These are phyloP conservation scores for Gryllus longicercus DNA, from an alignment of 2,888 invertebrate genomes.

Conservation along the genomic window DNA sequence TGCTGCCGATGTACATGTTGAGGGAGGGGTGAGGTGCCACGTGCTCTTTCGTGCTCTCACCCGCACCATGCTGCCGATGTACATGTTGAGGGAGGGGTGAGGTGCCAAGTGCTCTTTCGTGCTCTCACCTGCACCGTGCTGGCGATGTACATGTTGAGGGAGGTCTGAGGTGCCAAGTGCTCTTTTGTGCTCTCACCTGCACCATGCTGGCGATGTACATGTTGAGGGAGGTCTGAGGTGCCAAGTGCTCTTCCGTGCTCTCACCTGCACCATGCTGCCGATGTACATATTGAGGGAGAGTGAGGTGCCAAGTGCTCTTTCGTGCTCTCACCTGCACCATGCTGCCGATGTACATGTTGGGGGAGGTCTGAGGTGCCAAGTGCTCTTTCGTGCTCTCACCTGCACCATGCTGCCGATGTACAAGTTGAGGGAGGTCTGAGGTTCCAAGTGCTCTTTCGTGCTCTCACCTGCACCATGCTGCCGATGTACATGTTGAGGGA, in stretches of 20 bases:
- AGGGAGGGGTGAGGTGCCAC: constrained; percentile 64
- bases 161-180: constrained; percentile 63
- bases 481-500: constrained; percentile 52
- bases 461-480: no score
- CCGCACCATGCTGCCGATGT: no score
- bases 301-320: no score
- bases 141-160: constrained; percentile 52
- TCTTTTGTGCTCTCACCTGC: constrained; percentile 44
- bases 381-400: constrained; percentile 44
- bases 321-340: constrained; percentile 55
- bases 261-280: no score
- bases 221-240: constrained; percentile 57
- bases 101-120: constrained; percentile 56
- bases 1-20: constrained; percentile 67
- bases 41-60: constrained; percentile 47
- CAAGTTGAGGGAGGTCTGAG: constrained; percentile 62
- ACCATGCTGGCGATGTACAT: constrained; percentile 69
- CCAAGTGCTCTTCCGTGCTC: no score
- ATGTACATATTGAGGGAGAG: no score
- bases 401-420: no score
- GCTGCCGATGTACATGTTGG: constrained; percentile 68
- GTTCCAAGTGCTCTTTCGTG: constrained; percentile 55
- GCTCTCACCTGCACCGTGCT: no score
- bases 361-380: constrained; percentile 64
- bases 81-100: constrained; percentile 62